Base-by-base conservation (phyloP, 2,797 vertebrate genomes). In the Rhodeus uyekii region DNA sequence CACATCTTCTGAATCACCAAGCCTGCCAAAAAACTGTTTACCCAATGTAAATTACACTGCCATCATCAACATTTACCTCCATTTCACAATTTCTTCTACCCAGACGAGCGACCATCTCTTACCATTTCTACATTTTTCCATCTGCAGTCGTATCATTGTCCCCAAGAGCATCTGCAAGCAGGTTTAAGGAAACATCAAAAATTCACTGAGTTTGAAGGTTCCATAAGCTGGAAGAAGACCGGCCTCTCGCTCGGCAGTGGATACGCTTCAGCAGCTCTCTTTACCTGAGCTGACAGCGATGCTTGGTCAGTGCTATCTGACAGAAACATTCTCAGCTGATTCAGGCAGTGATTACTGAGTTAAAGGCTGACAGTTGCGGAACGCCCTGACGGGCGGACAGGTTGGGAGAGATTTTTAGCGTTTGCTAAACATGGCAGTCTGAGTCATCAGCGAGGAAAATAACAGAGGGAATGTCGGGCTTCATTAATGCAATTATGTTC, bases 401-500 rank as follows among this genome's bases (percentile, higher is more conserved):
- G 84, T 84, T 78, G 36, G 60, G 67, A 79, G 84, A 79, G 50
- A 83, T 61, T 75, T 78, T 84, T 50, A 63, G 14, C 71, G 72
- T 84, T 83, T 84, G 61, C 76, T 12, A 69, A 80, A 80, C 69
- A 68, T 63, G 81, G 68, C 63, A 83, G 50, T 13, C 48, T 29
- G 55, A 73, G 44, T 81, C 55, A 74, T 81, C 42, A 76, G 50
- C 8, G 5, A 80, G 72, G 36, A 78, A 34, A 71, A 48, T 9
- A 67, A 80, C 55, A 80, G 81, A 78, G 55, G 39, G 63, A 27
- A 75, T 34, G 60, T 44, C 42, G 19, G 29, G 53, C 61, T 83
- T 87, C 81, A 84, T 87, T 84, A 85, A 50, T 84, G 27, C 83
- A 86, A 88, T 87, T 87, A 87, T 77, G 14, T 55, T 81, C 81